phyloP scores from a whole-genome alignment of 2,888 invertebrate species.

The Acleris literana region DNA sequence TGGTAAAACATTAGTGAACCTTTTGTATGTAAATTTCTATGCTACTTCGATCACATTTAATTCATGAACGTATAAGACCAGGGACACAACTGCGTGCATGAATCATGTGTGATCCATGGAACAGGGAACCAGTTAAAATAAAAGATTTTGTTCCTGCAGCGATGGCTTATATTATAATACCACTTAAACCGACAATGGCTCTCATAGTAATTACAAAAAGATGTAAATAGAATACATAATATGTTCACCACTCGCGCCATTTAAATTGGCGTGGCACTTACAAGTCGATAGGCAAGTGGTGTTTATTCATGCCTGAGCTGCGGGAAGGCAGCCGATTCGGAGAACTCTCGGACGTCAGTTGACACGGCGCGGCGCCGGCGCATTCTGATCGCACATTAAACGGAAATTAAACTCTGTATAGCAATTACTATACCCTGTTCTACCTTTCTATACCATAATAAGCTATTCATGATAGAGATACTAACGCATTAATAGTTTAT shows the following conservation, averaged over 20 bases:
- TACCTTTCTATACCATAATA: not conserved
- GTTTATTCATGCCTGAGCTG: conserved; percentile 70
- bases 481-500: not conserved
- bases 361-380: conserved; percentile 57
- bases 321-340: conserved; percentile 74
- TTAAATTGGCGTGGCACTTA: conserved; percentile 2
- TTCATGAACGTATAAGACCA: no score
- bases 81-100: no score
- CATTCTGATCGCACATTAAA: conserved; percentile 54
- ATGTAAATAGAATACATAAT: not conserved
- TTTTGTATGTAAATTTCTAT: no score
- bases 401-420: conserved; percentile 5
- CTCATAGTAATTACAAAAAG: no score
- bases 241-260: not conserved
- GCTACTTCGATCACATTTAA: no score
- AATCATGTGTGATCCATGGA: no score
- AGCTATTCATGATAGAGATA: not conserved
- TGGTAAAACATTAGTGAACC: no score
- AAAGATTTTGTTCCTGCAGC: no score
- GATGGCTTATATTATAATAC: no score
- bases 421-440: not conserved
- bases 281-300: conserved; percentile 52
- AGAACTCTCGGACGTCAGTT: conserved; percentile 60
- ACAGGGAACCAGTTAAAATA: no score
- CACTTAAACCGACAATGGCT: no score